Percentiles rank a stretch among this genome's conserved stretches.
Evolutionary conservation across 2,888 invertebrate species (phyloP).

Genomic region (Brachypalpus laphriformis): DNA sequence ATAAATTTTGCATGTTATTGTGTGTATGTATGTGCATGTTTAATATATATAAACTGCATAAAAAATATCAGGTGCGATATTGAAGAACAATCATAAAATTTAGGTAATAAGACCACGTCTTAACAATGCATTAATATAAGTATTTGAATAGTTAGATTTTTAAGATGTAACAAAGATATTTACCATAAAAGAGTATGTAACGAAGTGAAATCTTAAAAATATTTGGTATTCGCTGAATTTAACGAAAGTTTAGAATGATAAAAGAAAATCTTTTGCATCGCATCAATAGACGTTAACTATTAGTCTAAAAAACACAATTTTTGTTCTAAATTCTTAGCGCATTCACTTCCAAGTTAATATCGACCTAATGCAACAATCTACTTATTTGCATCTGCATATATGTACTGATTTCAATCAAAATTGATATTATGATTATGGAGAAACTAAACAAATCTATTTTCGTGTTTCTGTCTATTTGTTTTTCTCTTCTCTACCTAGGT

Average conservation of each 20-base stretch:
- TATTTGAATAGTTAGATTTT: conserved; percentile 6
- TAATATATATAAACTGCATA: conserved; percentile 12
- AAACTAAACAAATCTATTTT: too few relatives aligned
- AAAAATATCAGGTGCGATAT: conserved; percentile 65
- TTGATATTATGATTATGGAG: too few relatives aligned
- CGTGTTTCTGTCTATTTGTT: too few relatives aligned
- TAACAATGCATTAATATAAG: conserved; percentile 43
- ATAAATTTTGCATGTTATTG: conserved; percentile 66
- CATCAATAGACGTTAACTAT: too few relatives aligned
- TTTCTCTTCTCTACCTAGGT: too few relatives aligned
- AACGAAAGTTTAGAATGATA: conserved; percentile 8
- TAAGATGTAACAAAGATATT: conserved; percentile 37
- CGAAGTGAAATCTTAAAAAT: conserved; percentile 1
- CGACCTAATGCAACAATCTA: too few relatives aligned
- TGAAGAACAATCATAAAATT: conserved; percentile 53
- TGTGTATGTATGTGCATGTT: conserved; percentile 6
- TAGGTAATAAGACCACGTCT: conserved; percentile 48
- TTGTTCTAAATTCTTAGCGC: too few relatives aligned
- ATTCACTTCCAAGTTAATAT: too few relatives aligned
- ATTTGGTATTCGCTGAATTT: conserved; percentile 46
- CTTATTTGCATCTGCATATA: too few relatives aligned
- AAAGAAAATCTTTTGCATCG: background rate
- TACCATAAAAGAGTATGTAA: conserved; percentile 10
- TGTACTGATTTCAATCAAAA: too few relatives aligned
- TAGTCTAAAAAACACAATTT: too few relatives aligned